Conservation (phyloP, 2,888 invertebrate genomes). For the Campaea margaritaria region DNA sequence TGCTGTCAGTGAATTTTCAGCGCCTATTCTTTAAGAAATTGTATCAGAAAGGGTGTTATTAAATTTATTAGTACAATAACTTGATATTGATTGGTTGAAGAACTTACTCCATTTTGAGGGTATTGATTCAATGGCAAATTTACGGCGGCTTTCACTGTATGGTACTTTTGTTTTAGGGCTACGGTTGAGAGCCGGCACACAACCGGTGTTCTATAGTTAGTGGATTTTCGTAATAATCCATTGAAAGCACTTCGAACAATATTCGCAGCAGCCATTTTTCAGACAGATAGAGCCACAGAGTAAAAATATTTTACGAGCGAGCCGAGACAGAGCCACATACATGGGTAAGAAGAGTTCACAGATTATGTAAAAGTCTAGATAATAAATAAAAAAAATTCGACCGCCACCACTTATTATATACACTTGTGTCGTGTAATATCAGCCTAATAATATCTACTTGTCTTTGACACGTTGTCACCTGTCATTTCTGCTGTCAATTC, state of each 20-base stretch:
- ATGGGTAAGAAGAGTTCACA: no score
- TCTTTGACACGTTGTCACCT: constrained; percentile 51
- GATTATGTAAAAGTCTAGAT: background rate
- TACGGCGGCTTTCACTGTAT: constrained; percentile 59
- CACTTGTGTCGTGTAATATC: no score
- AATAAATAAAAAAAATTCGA: background rate
- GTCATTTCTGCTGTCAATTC: constrained; percentile 33
- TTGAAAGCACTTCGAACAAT: constrained; percentile 77
- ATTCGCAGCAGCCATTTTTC: constrained; percentile 81
- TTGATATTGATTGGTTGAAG: constrained; percentile 54
- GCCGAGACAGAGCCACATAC: no score
- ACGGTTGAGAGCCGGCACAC: constrained; percentile 77
- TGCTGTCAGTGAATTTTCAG: constrained; percentile 1
- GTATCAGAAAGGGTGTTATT: background rate
- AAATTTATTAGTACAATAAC: constrained; percentile 38
- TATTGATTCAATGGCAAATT: constrained; percentile 57
- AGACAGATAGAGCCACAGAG: constrained; percentile 35
- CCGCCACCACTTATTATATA: no score
- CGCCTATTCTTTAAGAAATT: background rate
- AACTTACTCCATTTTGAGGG: constrained; percentile 72
- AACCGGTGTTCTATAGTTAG: constrained; percentile 68
- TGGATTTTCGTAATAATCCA: constrained; percentile 78
- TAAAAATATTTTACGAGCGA: no score
- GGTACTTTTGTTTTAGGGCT: constrained; percentile 72
- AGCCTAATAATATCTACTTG: constrained; percentile 25